Evolutionary conservation across 1,140 invertebrate genomes (phyloP), one percentile per base, ranked within the genome.

Genomic region (Euwallacea fornicatus): DNA sequence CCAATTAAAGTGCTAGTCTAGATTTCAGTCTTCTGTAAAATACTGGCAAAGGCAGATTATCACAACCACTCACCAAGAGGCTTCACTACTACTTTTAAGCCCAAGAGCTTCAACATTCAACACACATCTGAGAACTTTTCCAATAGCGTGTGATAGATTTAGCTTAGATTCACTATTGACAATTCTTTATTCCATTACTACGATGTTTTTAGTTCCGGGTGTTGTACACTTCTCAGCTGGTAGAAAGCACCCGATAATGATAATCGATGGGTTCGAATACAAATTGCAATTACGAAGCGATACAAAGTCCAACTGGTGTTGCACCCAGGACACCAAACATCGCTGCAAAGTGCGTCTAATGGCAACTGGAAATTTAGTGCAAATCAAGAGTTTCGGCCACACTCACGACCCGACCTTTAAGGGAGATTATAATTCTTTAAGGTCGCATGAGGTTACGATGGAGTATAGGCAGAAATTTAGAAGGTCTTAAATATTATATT

Each of bases 321-420:
- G 75, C 53, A 75, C 56, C 7, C 56, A 58, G 43, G 65, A 73
- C 10, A 64, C 59, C 33, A 72, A 58, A 42, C 11, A 53, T 7
- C 73, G 70, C 42, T 77, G 76, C 66, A 74, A 69, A 70, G 73
- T 73, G 7, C 63, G 76, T 56, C 50, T 77, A 11, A 59, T 76
- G 42, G 63, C 75, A 10, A 69, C 44, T n/a, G 73, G 66, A 55
- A 71, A 67, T 7, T 42, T 54, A 7, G 42, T 77, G 41, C 53
- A 67, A 61, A 66, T 76, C 9, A 77, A 71, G 46, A 69, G 66
- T 59, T 56, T 15, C 21, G 16, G 7, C 9, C 76, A 77, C 63
- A 76, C 64, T 59, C 76, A 77, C 62, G 44, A 43, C 13, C 72
- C 69, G 4, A 76, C 69, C 8, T 73, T 74, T 13, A 75, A 69